Conservation (phyloP, 2,113 vertebrate species). For the Sprattus sprattus region DNA sequence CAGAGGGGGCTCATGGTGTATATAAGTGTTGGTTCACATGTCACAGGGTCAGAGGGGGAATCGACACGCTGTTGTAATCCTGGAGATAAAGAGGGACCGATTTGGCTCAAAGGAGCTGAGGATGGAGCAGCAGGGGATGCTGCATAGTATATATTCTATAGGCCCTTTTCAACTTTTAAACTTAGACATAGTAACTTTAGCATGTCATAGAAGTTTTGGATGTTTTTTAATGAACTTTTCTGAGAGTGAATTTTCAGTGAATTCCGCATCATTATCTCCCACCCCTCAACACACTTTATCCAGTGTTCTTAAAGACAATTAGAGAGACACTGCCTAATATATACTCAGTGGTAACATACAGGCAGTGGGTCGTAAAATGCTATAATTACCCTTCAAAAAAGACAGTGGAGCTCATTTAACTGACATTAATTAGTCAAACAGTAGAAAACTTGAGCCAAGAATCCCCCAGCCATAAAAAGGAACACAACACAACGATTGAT, state of each 20-base stretch:
- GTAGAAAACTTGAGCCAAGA: conserved; percentile 61
- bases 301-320: conserved; percentile 64
- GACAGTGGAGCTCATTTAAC: conserved; percentile 67
- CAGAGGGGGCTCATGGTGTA: not conserved
- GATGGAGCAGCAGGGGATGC: not conserved
- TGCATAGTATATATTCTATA: not conserved
- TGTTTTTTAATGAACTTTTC: not conserved
- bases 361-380: conserved; percentile 71
- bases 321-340: conserved; percentile 66
- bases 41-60: not conserved
- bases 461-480: conserved; percentile 60
- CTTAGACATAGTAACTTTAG: not conserved
- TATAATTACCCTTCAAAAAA: conserved; percentile 77
- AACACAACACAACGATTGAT: conserved; percentile 48
- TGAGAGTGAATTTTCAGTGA: not conserved
- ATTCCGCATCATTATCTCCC: conserved; percentile 52
- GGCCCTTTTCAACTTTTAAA: not conserved
- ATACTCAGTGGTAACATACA: conserved; percentile 69
- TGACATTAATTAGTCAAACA: conserved; percentile 74
- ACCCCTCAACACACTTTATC: conserved; percentile 51
- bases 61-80: not conserved
- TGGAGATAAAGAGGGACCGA: not conserved
- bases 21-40: not conserved
- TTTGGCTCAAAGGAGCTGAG: not conserved
- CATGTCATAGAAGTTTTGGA: not conserved